phyloP scores from a whole-genome alignment of 2,113 vertebrate species.

The Lophochroa leadbeateri region DNA sequence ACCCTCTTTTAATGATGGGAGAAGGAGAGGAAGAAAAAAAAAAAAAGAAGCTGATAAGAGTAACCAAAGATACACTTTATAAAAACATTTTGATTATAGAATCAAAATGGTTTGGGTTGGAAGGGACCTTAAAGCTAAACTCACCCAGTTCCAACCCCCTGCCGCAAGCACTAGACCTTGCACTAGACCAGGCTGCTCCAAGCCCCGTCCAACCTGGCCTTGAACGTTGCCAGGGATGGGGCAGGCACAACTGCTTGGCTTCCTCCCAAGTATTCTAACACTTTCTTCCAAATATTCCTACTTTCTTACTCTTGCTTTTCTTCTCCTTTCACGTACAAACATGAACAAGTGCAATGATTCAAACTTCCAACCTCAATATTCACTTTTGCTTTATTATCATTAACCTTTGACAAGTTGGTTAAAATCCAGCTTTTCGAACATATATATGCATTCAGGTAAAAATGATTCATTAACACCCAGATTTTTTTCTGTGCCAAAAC shows the following conservation, averaged over 20 bases:
- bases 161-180: background rate
- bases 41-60: background rate
- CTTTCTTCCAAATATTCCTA: background rate
- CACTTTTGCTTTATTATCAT: background rate
- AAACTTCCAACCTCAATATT: background rate
- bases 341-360: background rate
- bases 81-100: background rate
- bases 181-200: background rate
- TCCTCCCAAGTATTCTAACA: background rate
- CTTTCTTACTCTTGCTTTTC: background rate
- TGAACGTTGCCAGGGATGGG: background rate
- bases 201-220: background rate
- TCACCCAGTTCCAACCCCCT: background rate
- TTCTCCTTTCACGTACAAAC: background rate
- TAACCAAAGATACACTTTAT: background rate
- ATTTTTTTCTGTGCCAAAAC: background rate
- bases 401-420: background rate
- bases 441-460: background rate
- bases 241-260: background rate
- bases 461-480: background rate
- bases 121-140: background rate
- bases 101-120: background rate
- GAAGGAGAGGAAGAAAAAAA: background rate
- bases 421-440: background rate
- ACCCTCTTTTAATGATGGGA: fast-evolving